These are phyloP conservation scores for Sebastes itinus DNA, from an alignment of 2,797 vertebrate species.

Conservation along the genomic window DNA sequence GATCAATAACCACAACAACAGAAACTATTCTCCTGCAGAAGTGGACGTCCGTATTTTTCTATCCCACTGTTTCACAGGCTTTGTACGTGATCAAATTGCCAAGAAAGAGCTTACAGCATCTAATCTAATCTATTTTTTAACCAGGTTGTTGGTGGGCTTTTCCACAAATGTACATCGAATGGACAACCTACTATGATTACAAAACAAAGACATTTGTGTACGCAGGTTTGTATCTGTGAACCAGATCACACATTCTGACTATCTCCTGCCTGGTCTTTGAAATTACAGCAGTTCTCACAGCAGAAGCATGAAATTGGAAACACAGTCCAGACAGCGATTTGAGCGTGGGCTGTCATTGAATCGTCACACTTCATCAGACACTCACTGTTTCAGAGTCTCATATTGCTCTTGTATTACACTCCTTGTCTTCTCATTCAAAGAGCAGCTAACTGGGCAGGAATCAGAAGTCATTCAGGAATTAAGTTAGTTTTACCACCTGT, in stretches of 20 bases:
- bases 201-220: background rate
- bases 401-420: background rate
- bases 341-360: conserved; percentile 8
- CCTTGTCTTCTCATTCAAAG: background rate
- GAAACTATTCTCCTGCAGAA: background rate
- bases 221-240: background rate
- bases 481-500: conserved; percentile 2
- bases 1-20: background rate
- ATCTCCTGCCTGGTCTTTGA: background rate
- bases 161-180: background rate
- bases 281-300: background rate
- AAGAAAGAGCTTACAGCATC: background rate
- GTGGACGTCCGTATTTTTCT: background rate
- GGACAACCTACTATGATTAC: background rate
- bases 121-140: background rate
- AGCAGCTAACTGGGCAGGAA: background rate
- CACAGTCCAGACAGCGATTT: background rate
- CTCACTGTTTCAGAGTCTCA: background rate
- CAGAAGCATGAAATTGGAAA: conserved; percentile 14
- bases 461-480: background rate
- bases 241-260: background rate
- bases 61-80: background rate
- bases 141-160: background rate
- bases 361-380: conserved; percentile 10
- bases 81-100: background rate